Percentiles rank a stretch among this genome's conserved stretches.
Evolutionary conservation across 1,140 invertebrate species (phyloP).

Genomic region (Tetramorium simillimum): DNA sequence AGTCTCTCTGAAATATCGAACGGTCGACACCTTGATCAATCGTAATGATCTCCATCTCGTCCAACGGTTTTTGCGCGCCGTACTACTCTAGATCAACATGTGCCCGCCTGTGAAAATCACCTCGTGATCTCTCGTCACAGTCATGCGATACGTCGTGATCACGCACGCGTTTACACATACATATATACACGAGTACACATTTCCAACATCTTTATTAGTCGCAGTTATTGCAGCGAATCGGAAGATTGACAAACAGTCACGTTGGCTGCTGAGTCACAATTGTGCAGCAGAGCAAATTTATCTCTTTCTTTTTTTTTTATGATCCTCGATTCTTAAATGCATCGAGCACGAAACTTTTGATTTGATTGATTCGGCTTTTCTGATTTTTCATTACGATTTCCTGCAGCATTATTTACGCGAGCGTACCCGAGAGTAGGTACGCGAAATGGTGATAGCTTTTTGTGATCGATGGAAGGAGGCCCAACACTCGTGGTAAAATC

Average conservation of each 20-base stretch:
- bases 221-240: conserved; percentile 40
- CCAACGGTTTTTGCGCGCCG: not conserved
- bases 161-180: not conserved
- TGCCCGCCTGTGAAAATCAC: not conserved
- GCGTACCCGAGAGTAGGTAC: conserved; percentile 12
- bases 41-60: not conserved
- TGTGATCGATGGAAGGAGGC: conserved; percentile 62
- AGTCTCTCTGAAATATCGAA: conserved; percentile 7
- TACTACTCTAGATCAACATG: conserved; percentile 14
- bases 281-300: not conserved
- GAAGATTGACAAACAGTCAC: conserved; percentile 18
- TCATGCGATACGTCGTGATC: conserved; percentile 30
- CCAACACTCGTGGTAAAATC: conserved; percentile 1
- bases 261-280: conserved; percentile 41
- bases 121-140: conserved; percentile 30
- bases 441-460: conserved; percentile 69
- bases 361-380: not conserved
- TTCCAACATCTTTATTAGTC: conserved; percentile 63
- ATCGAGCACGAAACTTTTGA: not conserved
- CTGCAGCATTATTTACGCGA: conserved; percentile 33
- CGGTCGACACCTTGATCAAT: not conserved
- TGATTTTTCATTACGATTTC: not conserved
- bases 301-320: not conserved
- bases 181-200: not conserved
- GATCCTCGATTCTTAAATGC: not conserved